Conservation (phyloP, 2,113 vertebrate species). For the Physeter macrocephalus region DNA sequence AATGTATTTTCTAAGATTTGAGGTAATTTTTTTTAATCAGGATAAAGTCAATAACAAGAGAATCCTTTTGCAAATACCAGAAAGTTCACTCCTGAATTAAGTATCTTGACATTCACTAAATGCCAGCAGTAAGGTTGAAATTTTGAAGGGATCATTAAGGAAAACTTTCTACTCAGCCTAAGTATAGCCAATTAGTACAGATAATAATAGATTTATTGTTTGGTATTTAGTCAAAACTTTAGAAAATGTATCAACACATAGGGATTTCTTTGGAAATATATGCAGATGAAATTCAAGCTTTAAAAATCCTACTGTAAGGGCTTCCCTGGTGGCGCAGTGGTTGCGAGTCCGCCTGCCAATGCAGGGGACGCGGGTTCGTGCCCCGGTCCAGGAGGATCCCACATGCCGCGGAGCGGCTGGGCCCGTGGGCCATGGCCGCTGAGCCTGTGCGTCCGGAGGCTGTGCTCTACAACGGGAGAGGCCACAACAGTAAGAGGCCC, state of each 20-base stretch:
- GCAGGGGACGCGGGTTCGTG: no score
- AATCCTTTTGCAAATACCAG: slow-evolving; percentile 1
- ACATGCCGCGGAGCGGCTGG: no score
- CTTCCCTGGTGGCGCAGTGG: no score
- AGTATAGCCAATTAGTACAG: neutral
- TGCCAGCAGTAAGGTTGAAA: slow-evolving; percentile 53
- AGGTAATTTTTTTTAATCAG: neutral
- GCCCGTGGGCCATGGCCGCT: no score
- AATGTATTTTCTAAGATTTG: slow-evolving; percentile 34
- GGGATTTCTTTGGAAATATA: neutral
- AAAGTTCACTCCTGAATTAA: slow-evolving; percentile 33
- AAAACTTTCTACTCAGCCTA: neutral
- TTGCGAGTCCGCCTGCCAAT: no score
- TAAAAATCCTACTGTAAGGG: neutral
- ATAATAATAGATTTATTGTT: slow-evolving; percentile 3
- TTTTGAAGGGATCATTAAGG: slow-evolving; percentile 30
- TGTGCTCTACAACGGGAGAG: no score
- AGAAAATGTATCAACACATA: neutral
- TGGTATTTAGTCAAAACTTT: neutral
- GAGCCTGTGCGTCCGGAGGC: no score
- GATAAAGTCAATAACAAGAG: slow-evolving; percentile 63
- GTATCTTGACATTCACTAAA: slow-evolving; percentile 70
- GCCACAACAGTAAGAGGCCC: no score
- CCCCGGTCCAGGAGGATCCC: no score
- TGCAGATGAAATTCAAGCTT: neutral